These are phyloP conservation scores for Melieria omissa DNA, from an alignment of 2,888 invertebrate species.

Conservation along the genomic window DNA sequence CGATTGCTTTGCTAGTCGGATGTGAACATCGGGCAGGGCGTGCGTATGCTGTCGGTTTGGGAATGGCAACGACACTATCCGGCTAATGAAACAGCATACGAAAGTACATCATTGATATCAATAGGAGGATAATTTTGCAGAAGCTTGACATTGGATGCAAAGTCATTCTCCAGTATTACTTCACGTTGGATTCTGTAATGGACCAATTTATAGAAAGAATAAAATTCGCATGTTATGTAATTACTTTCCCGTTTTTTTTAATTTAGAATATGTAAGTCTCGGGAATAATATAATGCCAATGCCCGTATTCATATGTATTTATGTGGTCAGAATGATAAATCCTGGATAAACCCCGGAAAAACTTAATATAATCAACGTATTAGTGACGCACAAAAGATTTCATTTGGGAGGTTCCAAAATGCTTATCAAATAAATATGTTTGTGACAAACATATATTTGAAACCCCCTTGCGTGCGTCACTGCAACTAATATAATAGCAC, in stretches of 20 bases:
- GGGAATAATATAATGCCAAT: not conserved
- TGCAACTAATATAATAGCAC: too few relatives aligned
- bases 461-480: too few relatives aligned
- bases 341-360: not conserved
- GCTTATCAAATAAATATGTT: too few relatives aligned
- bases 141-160: slow-evolving; percentile 92
- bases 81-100: slow-evolving; percentile 73
- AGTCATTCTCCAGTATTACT: slow-evolving; percentile 87
- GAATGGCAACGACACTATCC: slow-evolving; percentile 38
- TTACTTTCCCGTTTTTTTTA: not conserved
- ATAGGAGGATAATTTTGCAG: slow-evolving; percentile 92
- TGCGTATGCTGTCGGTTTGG: slow-evolving; percentile 26
- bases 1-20: slow-evolving; percentile 4
- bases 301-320: not conserved
- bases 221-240: not conserved
- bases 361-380: too few relatives aligned
- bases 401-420: too few relatives aligned
- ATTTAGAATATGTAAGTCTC: not conserved
- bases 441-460: too few relatives aligned
- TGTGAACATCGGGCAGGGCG: slow-evolving; percentile 24
- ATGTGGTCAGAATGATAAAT: slow-evolving; percentile 34
- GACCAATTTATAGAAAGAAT: not conserved
- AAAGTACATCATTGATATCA: slow-evolving; percentile 86
- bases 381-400: too few relatives aligned
- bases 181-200: slow-evolving; percentile 80